phyloP scores from a whole-genome alignment of 2,113 vertebrate genomes.

The Neodontobutis hainanensis region DNA sequence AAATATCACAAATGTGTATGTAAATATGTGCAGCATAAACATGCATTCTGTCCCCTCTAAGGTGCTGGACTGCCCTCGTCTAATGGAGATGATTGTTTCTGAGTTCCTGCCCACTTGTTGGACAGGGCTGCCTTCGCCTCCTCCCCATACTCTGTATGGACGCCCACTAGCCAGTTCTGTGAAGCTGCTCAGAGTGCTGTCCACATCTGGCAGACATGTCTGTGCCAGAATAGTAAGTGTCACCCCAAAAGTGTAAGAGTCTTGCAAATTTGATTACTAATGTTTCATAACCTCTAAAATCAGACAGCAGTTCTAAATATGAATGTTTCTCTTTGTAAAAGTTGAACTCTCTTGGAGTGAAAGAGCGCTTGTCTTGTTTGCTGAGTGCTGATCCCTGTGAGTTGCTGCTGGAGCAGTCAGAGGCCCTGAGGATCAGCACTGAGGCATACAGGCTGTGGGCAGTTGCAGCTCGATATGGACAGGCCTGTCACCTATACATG shows the following conservation, averaged over 20 bases:
- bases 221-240: conserved; percentile 90
- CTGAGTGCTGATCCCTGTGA: conserved; percentile 84
- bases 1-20: too few relatives aligned
- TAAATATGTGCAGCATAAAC: too few relatives aligned
- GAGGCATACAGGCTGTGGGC: conserved; percentile 92
- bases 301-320: background rate
- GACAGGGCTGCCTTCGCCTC: conserved; percentile 65
- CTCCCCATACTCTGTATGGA: conserved; percentile 79
- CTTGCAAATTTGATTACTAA: background rate
- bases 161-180: conserved; percentile 85
- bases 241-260: background rate
- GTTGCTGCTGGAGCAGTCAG: conserved; percentile 81
- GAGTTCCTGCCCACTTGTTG: conserved; percentile 91
- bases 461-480: conserved; percentile 87
- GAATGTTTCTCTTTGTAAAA: conserved; percentile 35
- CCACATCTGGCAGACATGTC: conserved; percentile 85
- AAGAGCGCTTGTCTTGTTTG: conserved; percentile 84
- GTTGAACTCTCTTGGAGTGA: conserved; percentile 83
- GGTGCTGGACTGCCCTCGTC: conserved; percentile 92
- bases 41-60: conserved; percentile 53
- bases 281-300: too few relatives aligned
- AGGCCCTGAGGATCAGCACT: conserved; percentile 81
- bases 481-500: conserved; percentile 89
- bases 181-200: conserved; percentile 93
- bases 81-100: conserved; percentile 86